Evolutionary conservation across 2,888 invertebrate genomes (phyloP).

Genomic region (Pammene aurita): DNA sequence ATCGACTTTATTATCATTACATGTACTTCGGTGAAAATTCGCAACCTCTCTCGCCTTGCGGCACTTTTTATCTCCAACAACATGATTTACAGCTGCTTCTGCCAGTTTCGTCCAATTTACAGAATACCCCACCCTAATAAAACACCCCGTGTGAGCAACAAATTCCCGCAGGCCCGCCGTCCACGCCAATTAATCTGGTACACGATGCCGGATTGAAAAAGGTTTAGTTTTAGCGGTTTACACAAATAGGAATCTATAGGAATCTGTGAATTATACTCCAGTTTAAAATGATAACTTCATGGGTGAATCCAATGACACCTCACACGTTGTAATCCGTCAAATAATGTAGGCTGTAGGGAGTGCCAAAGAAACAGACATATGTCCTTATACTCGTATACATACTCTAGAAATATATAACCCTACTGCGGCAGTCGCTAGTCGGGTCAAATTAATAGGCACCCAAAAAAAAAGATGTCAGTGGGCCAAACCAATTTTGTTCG

Average conservation of each 20-base stretch:
- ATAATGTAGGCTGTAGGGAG: too few relatives aligned
- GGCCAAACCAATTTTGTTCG: too few relatives aligned
- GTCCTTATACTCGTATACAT: too few relatives aligned
- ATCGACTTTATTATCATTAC: not conserved
- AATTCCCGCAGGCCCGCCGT: conserved; percentile 45
- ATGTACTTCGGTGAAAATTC: conserved; percentile 32
- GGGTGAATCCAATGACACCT: too few relatives aligned
- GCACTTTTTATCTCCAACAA: conserved; percentile 53
- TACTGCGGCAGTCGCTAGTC: too few relatives aligned
- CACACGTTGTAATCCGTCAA: too few relatives aligned
- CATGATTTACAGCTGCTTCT: conserved; percentile 69
- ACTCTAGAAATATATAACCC: too few relatives aligned
- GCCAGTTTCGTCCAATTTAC: conserved; percentile 73
- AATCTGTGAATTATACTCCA: too few relatives aligned
- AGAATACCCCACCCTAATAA: conserved; percentile 68
- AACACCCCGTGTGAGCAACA: conserved; percentile 56
- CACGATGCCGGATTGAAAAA: conserved; percentile 32
- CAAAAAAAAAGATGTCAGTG: too few relatives aligned
- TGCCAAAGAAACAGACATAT: too few relatives aligned
- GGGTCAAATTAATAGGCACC: too few relatives aligned
- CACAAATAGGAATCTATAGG: not conserved
- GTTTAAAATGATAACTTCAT: too few relatives aligned
- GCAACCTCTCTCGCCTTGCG: conserved; percentile 38
- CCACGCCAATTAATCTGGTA: conserved; percentile 38
- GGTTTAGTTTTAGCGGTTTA: conserved; percentile 7